Evolutionary conservation across 2,113 vertebrate genomes (phyloP), one percentile per base, ranked within the genome.

Genomic region (Pelodiscus sinensis): DNA sequence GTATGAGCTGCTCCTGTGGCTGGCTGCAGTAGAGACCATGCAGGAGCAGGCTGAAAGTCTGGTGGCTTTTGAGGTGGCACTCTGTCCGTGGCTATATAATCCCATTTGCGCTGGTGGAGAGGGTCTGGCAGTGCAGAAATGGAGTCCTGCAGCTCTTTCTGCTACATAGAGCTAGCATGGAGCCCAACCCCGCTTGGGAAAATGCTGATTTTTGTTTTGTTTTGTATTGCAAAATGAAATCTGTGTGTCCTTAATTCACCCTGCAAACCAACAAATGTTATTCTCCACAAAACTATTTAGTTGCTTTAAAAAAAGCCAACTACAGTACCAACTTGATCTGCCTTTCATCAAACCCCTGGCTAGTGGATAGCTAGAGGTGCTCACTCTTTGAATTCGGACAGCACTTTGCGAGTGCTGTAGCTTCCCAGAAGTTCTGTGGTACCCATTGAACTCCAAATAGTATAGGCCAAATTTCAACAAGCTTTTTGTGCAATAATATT

Each of bases 21-120:
- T 68, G 65, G 16, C 65, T 68, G 65, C 65, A 68, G 65, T 19
- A 71, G 16, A n/a, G 65, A 18, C 65, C 31, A n/a, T 1, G n/a
- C 65, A 71, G 65, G n/a, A 88, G 89, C 87, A 88, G 68, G 88
- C 81, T 92, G 81, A 52, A 94, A 88, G 82, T 54, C 75, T 92
- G 68, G 65, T 92, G 83, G 44, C 68, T 93, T 92, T 82, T 50
- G 60, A 82, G 75, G 79, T 87, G 54, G 86, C 24, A 1, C 57
- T 92, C 44, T 92, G 81, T 52, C 31, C 68, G 29, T 82, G 54
- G 15, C 31, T n/a, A 16, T 57, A 58, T 25, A 56, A 57, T 87
- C 22, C 2, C 14, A 3, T 52, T 18, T 38, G 9, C 91, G 31
- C n/a, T 71, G 35, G 12, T n/a, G 50, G 12, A 50, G 6, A 57